phyloP scores from a whole-genome alignment of 37 sponge, comb jelly and placozoan species.

The Tethya wilhelma region DNA sequence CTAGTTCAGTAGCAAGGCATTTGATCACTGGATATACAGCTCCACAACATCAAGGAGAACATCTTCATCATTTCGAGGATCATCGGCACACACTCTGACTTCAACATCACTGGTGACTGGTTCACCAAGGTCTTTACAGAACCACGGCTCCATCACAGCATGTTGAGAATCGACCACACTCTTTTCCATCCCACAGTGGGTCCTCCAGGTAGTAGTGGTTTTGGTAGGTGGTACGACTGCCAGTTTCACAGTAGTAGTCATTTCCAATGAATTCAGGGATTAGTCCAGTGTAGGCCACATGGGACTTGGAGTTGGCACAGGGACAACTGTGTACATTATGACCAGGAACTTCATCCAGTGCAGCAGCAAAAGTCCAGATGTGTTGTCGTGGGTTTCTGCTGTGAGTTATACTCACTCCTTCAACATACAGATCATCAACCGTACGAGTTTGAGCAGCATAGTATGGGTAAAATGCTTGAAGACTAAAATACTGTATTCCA shows the following conservation, averaged over 20 bases:
- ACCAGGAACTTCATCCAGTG: too few species aligned
- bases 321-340: too few species aligned
- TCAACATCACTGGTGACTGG: conserved; percentile 26
- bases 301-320: conserved; percentile 10
- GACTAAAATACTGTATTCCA: conserved; percentile 16
- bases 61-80: conserved; percentile 18
- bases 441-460: neutral
- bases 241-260: conserved; percentile 57
- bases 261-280: conserved; percentile 38
- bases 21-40: conserved; percentile 37
- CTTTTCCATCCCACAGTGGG: conserved; percentile 58
- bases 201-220: conserved; percentile 18
- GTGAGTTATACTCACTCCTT: too few species aligned
- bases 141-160: conserved; percentile 56
- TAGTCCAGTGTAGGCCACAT: conserved; percentile 11
- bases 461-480: conserved; percentile 32
- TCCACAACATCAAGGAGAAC: conserved; percentile 23
- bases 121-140: conserved; percentile 18
- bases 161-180: conserved; percentile 21
- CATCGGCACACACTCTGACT: conserved; percentile 28
- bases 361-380: too few species aligned
- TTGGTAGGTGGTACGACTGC: neutral
- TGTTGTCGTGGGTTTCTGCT: too few species aligned
- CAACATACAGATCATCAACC: conserved; percentile 12
- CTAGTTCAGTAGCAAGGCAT: too few species aligned